These are phyloP conservation scores for Dione juno DNA, from an alignment of 2,888 invertebrate genomes.

Conservation along the genomic window DNA sequence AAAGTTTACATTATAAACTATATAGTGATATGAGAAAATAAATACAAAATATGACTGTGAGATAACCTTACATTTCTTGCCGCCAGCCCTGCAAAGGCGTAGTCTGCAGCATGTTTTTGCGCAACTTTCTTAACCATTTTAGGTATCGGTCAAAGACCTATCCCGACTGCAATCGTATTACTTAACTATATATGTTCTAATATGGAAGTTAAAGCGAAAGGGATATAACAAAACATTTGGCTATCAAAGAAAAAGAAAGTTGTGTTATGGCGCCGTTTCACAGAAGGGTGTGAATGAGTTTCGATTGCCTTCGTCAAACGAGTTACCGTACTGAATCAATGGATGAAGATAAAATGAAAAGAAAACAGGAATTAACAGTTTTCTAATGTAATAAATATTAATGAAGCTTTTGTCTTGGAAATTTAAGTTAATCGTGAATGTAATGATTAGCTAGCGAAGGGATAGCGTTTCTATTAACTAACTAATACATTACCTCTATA, in stretches of 20 bases:
- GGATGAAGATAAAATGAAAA: constrained; percentile 11
- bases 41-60: not conserved
- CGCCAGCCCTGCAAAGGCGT: constrained; percentile 47
- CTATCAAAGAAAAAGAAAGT: constrained; percentile 49
- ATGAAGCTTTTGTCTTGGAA: constrained; percentile 15
- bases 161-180: constrained; percentile 43
- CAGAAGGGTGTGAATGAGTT: constrained; percentile 43
- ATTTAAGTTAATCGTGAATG: not conserved
- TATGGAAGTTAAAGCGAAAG: constrained; percentile 45
- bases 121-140: constrained; percentile 76
- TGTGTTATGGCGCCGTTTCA: constrained; percentile 44
- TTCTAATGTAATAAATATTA: constrained; percentile 26
- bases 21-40: not conserved
- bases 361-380: constrained; percentile 23
- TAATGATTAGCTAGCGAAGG: too few species aligned
- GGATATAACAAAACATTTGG: constrained; percentile 45
- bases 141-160: constrained; percentile 63
- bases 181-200: constrained; percentile 42
- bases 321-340: constrained; percentile 13
- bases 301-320: constrained; percentile 27
- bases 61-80: not conserved
- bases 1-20: too few species aligned
- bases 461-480: not conserved
- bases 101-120: constrained; percentile 53
- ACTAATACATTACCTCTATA: too few species aligned